phyloP scores from a whole-genome alignment of 2,113 vertebrate genomes.

The Octodon degus region DNA sequence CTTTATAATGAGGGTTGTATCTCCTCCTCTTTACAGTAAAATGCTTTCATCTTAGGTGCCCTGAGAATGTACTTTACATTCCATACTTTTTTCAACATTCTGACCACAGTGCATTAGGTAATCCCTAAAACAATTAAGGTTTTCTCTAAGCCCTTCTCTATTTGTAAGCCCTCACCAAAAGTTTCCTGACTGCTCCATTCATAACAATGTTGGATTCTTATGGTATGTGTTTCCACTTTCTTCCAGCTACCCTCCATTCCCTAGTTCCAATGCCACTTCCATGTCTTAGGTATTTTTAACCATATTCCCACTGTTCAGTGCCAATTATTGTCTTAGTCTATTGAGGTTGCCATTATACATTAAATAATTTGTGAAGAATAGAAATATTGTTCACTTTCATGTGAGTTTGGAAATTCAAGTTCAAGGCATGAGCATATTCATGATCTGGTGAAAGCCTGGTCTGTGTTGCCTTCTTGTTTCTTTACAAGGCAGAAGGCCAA shows the following conservation, averaged over 20 bases:
- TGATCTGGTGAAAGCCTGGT: not conserved
- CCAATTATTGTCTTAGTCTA: not conserved
- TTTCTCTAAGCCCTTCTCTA: not conserved
- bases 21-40: not conserved
- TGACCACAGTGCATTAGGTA: not conserved
- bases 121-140: not conserved
- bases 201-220: not conserved
- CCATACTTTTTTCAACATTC: not conserved
- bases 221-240: not conserved
- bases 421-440: not conserved
- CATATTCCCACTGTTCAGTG: not conserved
- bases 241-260: not conserved
- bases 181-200: not conserved
- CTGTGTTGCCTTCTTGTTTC: not conserved
- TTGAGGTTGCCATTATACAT: not conserved
- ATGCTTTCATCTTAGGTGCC: not conserved
- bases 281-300: not conserved
- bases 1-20: not conserved
- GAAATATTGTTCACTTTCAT: not conserved
- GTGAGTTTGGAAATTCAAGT: not conserved
- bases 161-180: not conserved
- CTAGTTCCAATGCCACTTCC: too few species aligned
- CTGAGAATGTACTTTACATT: not conserved
- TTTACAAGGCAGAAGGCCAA: not conserved
- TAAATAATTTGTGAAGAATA: not conserved